Conservation (phyloP, 2,113 vertebrate species). For the Atrichornis clamosus region DNA sequence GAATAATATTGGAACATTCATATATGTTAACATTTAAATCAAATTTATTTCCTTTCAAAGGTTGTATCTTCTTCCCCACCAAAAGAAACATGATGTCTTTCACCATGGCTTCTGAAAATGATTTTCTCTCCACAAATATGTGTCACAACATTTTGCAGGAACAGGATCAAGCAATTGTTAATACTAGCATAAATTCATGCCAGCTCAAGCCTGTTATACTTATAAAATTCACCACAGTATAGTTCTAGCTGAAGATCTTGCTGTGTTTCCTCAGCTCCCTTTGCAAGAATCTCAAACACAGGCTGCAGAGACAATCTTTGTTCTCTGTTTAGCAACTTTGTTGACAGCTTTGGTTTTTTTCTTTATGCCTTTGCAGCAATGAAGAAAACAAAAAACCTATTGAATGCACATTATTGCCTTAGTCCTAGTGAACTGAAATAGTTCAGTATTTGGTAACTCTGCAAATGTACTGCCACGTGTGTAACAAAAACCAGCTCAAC, state of each 20-base stretch:
- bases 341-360: not conserved
- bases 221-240: not conserved
- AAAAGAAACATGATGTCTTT: not conserved
- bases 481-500: not conserved
- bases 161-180: not conserved
- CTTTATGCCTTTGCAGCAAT: not conserved
- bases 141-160: not conserved
- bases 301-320: not conserved
- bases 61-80: not conserved
- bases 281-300: not conserved
- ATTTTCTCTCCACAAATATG: not conserved
- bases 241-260: not conserved
- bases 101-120: not conserved
- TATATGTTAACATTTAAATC: not conserved
- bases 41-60: not conserved
- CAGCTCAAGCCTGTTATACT: not conserved
- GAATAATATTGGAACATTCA: not conserved
- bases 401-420: not conserved
- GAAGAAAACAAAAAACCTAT: conserved; percentile 7
- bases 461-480: not conserved
- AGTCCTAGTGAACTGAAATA: not conserved
- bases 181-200: not conserved
- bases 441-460: not conserved
- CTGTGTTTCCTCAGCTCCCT: not conserved
- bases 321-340: not conserved